Evolutionary conservation across 1,140 invertebrate genomes (phyloP).

Genomic region (Drosophila varians): DNA sequence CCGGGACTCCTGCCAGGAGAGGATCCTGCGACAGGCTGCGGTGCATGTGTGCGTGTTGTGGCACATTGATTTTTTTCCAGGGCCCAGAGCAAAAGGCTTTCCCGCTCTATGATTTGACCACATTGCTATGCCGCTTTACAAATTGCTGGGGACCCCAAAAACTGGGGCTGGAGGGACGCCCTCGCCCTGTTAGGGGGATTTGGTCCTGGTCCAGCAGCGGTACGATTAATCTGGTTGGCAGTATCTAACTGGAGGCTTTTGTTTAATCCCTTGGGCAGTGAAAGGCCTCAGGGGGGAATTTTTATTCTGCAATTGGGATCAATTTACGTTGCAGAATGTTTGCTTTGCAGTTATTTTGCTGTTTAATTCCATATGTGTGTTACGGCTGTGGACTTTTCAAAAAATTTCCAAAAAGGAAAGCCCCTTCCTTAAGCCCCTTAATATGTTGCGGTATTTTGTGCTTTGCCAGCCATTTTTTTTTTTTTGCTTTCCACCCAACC

Average conservation of each 20-base stretch:
- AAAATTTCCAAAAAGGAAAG: slow-evolving; percentile 40
- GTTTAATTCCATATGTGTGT: slow-evolving; percentile 15
- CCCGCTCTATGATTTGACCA: slow-evolving; percentile 53
- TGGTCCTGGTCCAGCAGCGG: slow-evolving; percentile 1
- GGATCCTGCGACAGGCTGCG: slow-evolving; percentile 25
- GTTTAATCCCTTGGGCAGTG: slow-evolving; percentile 16
- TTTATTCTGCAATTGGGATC: slow-evolving; percentile 20
- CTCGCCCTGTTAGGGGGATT: neutral
- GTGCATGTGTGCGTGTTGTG: slow-evolving; percentile 31
- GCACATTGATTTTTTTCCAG: slow-evolving; percentile 69
- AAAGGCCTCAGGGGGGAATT: slow-evolving; percentile 1
- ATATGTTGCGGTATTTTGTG: neutral
- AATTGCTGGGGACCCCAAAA: slow-evolving; percentile 55
- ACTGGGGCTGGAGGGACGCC: too few species aligned
- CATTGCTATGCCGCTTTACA: slow-evolving; percentile 59
- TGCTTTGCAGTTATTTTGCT: slow-evolving; percentile 6
- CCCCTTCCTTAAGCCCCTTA: slow-evolving; percentile 7
- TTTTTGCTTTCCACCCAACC: too few species aligned
- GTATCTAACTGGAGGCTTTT: slow-evolving; percentile 26
- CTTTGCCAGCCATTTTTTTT: slow-evolving; percentile 1
- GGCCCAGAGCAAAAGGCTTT: slow-evolving; percentile 21
- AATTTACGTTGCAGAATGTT: slow-evolving; percentile 9
- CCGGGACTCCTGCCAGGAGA: slow-evolving; percentile 4
- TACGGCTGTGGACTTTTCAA: slow-evolving; percentile 23
- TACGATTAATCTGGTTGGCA: slow-evolving; percentile 30